These are phyloP conservation scores for Entomobrya proxima DNA, from an alignment of 2,888 invertebrate genomes.

Conservation along the genomic window DNA sequence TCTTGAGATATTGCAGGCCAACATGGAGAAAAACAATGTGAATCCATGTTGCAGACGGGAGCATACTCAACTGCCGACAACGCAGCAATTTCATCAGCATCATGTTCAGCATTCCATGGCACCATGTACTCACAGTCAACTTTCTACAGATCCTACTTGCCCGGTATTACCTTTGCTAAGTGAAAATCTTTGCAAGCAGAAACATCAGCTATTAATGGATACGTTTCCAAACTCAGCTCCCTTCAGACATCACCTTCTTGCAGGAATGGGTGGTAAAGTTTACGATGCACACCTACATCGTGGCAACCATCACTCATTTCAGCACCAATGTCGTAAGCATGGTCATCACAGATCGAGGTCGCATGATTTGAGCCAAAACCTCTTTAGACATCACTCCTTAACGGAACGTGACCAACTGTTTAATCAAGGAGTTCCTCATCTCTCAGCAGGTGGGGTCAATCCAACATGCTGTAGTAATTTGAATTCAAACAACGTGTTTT, in stretches of 20 bases:
- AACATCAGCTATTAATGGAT: conserved; percentile 53
- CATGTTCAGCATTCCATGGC: conserved; percentile 66
- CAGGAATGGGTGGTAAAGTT: conserved; percentile 50
- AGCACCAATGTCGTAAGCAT: conserved; percentile 72
- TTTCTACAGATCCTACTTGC: conserved; percentile 72
- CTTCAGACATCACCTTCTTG: conserved; percentile 54
- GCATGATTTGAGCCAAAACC: conserved; percentile 77
- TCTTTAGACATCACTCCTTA: conserved; percentile 77
- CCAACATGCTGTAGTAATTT: conserved; percentile 64
- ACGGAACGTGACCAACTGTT: conserved; percentile 69
- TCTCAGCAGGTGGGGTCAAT: conserved; percentile 46
- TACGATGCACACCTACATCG: conserved; percentile 66
- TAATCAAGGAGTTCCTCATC: conserved; percentile 33
- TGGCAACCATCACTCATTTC: conserved; percentile 58
- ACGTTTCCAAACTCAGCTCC: conserved; percentile 28
- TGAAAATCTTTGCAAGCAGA: conserved; percentile 72
- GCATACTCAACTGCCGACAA: conserved; percentile 66
- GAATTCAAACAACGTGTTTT: conserved; percentile 43
- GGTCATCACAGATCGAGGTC: conserved; percentile 78
- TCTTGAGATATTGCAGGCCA: conserved; percentile 91
- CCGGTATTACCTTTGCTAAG: conserved; percentile 71
- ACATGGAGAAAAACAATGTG: conserved; percentile 91
- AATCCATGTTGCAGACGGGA: conserved; percentile 75
- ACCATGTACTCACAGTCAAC: conserved; percentile 73
- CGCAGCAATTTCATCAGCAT: conserved; percentile 33